Percentiles rank a stretch among this genome's conserved stretches.
phyloP scores from a whole-genome alignment of 2,888 invertebrate genomes.

The Plagodis dolabraria region DNA sequence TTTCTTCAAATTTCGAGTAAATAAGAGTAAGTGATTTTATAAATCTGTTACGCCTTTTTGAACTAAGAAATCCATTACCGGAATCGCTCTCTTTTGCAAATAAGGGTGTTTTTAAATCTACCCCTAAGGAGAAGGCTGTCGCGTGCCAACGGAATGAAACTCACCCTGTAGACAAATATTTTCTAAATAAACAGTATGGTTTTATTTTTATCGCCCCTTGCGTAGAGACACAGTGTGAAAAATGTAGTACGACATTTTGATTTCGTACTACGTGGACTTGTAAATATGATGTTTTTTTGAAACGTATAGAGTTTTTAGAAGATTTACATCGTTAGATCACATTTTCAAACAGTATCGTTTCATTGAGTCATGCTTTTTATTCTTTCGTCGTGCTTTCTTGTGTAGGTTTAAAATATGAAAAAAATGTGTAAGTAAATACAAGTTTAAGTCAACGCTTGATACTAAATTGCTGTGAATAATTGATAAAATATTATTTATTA shows the following conservation, averaged over 20 bases:
- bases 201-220: conserved; percentile 27
- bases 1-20: background rate
- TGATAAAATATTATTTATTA: no score
- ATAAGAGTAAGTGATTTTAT: conserved; percentile 2
- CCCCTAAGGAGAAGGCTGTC: conserved; percentile 10
- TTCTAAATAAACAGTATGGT: conserved; percentile 32
- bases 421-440: no score
- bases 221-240: conserved; percentile 17
- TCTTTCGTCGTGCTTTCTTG: no score
- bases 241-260: background rate
- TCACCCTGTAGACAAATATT: conserved; percentile 32
- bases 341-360: no score
- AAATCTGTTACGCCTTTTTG: conserved; percentile 9
- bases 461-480: no score
- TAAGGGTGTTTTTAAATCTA: conserved; percentile 29
- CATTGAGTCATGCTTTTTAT: no score
- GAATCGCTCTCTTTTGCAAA: conserved; percentile 15
- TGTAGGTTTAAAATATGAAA: no score
- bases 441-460: no score
- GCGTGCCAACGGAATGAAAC: conserved; percentile 8
- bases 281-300: background rate
- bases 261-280: background rate
- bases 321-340: no score
- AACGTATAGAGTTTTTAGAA: background rate
- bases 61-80: conserved; percentile 18